These are phyloP conservation scores for Symphodus melops DNA, from an alignment of 2,113 vertebrate species.

Conservation along the genomic window DNA sequence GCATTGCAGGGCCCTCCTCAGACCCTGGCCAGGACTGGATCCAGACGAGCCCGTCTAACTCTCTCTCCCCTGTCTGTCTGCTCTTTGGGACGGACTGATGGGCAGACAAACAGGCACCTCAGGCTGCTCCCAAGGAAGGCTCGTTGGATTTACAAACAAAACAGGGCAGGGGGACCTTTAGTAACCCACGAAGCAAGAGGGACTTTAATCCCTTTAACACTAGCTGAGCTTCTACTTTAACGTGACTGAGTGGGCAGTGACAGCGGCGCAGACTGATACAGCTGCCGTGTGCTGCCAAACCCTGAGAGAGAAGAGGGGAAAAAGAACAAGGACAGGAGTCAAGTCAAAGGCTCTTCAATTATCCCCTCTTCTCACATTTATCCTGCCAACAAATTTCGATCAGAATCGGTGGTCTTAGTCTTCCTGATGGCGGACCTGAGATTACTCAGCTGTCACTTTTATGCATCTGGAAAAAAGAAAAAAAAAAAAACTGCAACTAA, in stretches of 20 bases:
- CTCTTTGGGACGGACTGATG: constrained; percentile 63
- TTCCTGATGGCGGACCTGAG: neutral
- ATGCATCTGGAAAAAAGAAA: constrained; percentile 20
- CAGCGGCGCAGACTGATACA: constrained; percentile 80
- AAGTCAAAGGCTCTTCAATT: constrained; percentile 72
- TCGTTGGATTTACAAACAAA: constrained; percentile 75
- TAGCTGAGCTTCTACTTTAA: constrained; percentile 70
- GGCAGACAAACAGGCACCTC: constrained; percentile 79
- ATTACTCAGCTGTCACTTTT: constrained; percentile 6
- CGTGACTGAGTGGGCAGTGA: constrained; percentile 74
- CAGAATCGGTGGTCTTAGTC: constrained; percentile 5
- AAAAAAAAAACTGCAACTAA: no score
- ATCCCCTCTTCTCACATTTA: constrained; percentile 75
- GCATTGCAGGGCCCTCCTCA: constrained; percentile 83
- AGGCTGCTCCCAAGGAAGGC: constrained; percentile 81
- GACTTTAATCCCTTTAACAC: constrained; percentile 57
- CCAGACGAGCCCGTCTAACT: constrained; percentile 81
- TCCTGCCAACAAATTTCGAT: constrained; percentile 42
- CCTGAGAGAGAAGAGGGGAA: constrained; percentile 84
- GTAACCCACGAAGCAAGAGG: constrained; percentile 54
- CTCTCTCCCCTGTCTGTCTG: constrained; percentile 73
- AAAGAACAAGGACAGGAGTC: constrained; percentile 82
- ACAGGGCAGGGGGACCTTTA: constrained; percentile 67
- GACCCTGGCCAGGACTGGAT: constrained; percentile 83
- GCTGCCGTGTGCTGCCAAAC: constrained; percentile 82